Percentiles rank a stretch among this genome's conserved stretches.
Evolutionary conservation across 2,888 invertebrate genomes (phyloP).

Genomic region (Caenorhabditis sp.): DNA sequence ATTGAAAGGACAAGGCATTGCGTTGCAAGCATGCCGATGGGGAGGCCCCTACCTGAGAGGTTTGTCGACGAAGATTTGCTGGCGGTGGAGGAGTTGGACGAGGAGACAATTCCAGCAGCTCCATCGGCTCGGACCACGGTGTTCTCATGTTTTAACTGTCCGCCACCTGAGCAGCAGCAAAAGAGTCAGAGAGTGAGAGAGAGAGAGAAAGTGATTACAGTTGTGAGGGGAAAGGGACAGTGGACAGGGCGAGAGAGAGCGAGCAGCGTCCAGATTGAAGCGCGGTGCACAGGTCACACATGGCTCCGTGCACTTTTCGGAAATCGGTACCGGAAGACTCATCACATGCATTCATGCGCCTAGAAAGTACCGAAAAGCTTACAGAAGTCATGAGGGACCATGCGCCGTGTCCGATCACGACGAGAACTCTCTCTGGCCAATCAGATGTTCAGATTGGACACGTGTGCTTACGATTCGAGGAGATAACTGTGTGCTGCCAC

Average conservation of each 20-base stretch:
- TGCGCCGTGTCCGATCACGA: constrained; percentile 1
- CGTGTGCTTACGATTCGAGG: constrained; percentile 50
- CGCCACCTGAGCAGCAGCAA: constrained; percentile 67
- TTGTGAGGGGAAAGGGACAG: neutral
- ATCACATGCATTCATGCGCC: neutral
- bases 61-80: constrained; percentile 63
- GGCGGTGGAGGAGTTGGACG: constrained; percentile 60
- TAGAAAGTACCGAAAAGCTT: constrained; percentile 31
- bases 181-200: constrained; percentile 25
- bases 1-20: neutral
- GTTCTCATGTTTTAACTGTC: constrained; percentile 83
- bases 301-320: constrained; percentile 36
- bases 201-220: constrained; percentile 12
- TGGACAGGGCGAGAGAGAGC: constrained; percentile 22
- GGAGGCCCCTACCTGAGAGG: constrained; percentile 46
- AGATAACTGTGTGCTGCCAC: constrained; percentile 45
- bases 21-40: neutral
- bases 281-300: constrained; percentile 6
- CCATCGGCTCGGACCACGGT: constrained; percentile 83
- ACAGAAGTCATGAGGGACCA: constrained; percentile 10
- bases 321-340: neutral
- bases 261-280: too few relatives aligned
- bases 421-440: neutral
- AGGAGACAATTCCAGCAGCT: constrained; percentile 46
- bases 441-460: neutral